A percentile compares a stretch with the other conserved stretches of the same genome.
Conservation (phyloP, 2,113 vertebrate species). For the Carlito syrichta region DNA sequence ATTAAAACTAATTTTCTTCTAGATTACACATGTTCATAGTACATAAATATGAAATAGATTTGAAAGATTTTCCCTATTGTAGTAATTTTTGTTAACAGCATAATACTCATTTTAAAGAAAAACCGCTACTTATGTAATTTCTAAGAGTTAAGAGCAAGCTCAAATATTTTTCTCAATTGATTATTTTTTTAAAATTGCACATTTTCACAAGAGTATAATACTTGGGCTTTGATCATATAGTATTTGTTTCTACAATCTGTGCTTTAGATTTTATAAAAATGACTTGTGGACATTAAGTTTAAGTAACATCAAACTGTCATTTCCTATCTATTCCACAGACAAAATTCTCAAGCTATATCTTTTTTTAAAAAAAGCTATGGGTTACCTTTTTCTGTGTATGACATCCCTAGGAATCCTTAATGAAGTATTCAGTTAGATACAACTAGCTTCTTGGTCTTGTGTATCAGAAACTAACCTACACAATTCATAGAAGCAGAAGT, state of each 20-base stretch:
- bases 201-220: background rate
- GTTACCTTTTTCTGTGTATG: background rate
- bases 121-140: background rate
- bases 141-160: conserved; percentile 14
- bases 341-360: background rate
- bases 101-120: conserved; percentile 13
- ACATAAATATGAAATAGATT: background rate
- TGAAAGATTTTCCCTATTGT: background rate
- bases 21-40: background rate
- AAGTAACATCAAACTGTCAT: background rate
- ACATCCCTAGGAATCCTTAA: background rate
- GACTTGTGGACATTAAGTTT: background rate
- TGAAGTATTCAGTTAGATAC: background rate
- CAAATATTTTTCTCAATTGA: background rate
- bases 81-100: background rate
- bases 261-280: conserved; percentile 29
- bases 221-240: background rate
- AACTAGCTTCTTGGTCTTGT: background rate
- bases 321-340: background rate
- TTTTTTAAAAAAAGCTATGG: background rate
- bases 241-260: background rate
- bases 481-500: background rate
- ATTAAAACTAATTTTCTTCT: conserved; percentile 42
- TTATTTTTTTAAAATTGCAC: background rate
- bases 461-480: background rate